Evolutionary conservation across 2,888 invertebrate species (phyloP), one percentile per base, ranked within the genome.

Genomic region (Lacanobia wlatinum): DNA sequence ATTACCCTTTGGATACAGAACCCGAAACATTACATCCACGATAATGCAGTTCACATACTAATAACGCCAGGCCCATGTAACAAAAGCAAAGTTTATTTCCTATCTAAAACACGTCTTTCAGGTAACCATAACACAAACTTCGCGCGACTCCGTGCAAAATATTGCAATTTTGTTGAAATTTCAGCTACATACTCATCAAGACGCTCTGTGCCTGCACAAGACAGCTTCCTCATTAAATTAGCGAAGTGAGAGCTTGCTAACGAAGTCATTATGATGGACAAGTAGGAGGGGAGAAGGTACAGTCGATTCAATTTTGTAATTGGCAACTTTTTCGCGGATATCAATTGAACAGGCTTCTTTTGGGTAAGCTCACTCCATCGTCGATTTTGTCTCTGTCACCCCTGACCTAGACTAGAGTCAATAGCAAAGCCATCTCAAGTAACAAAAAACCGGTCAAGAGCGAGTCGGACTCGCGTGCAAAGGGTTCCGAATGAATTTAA

Each of bases 171-270:
- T 60, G 66, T 66, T 70, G 56, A 9, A 76, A 81, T 70, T 70
- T 61, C 53, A 65, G 46, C 67, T 70, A 61, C 68, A 76, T 61
- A 38, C 66, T 73, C 70, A 56, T 80, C 67, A 80, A 79, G 80
- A 61, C 34, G 63, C 46, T 70, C 71, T 64, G 72, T 74, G 75
- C 34, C 70, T 79, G 79, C 81, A 70, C 59, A 77, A 73, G 79
- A 71, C 79, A 76, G 73, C 79, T 80, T 73, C 74, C 84, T 87
- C 84, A 92, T 91, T 90, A 89, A 92, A 92, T 92, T 90, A 92
- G 86, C 85, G 84, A 86, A 84, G 85, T 89, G 87, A 87, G 84
- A 87, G 86, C 86, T 82, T 84, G 73, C 86, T 91, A 92, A 92
- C 89, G 89, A 90, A 91, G 87, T 91, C 91, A 91, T 90, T 90